Evolutionary conservation across 2,113 vertebrate species (phyloP).

Genomic region (Andinoacara biseriatus): DNA sequence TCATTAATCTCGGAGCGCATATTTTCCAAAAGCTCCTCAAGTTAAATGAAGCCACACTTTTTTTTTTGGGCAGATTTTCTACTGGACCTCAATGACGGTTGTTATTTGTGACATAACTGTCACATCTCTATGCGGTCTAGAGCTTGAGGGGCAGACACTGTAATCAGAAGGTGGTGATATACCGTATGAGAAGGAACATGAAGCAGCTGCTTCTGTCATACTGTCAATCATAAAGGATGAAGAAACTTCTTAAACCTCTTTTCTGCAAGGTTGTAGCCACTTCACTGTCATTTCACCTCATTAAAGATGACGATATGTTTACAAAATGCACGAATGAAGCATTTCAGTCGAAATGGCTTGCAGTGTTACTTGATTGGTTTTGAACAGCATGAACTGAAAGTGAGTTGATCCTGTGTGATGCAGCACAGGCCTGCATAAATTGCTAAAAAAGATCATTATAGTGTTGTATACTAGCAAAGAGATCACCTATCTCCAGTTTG

Average conservation of each 20-base stretch:
- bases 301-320: neutral
- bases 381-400: neutral
- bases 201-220: neutral
- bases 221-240: neutral
- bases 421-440: neutral
- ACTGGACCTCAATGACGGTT: neutral
- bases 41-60: neutral
- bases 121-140: accelerated
- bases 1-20: neutral
- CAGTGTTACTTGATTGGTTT: neutral
- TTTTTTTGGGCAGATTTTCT: neutral
- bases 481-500: neutral
- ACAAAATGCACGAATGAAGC: neutral
- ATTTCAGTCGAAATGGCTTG: neutral
- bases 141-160: neutral
- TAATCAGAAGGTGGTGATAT: neutral
- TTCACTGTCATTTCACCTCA: neutral
- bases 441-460: neutral
- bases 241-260: neutral
- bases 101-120: neutral
- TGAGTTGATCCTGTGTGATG: neutral
- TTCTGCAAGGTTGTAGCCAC: neutral
- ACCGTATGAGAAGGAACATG: neutral
- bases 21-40: neutral
- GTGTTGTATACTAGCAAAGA: neutral